Conservation (phyloP, 2,888 invertebrate genomes). For the Eurytoma adleriae region DNA sequence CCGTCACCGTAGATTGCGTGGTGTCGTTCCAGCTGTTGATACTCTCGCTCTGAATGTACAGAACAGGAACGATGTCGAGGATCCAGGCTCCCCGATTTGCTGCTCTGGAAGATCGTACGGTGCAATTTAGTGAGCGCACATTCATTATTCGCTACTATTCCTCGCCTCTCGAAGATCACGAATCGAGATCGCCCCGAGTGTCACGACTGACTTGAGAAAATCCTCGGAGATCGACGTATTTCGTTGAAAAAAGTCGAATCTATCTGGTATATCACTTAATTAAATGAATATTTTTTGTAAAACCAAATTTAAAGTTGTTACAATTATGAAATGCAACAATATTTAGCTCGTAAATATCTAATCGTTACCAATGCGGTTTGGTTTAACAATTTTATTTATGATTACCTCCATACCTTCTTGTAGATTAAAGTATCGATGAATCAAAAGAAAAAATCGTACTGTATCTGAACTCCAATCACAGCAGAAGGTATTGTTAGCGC, state of each 20-base stretch:
- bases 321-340: slow-evolving; percentile 15
- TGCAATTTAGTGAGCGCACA: no score
- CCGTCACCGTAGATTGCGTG: slow-evolving; percentile 34
- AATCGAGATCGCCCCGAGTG: neutral
- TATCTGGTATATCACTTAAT: no score
- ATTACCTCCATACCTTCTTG: no score
- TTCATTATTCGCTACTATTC: no score
- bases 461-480: slow-evolving; percentile 44
- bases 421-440: neutral
- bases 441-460: slow-evolving; percentile 29
- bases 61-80: slow-evolving; percentile 44
- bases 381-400: no score
- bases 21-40: slow-evolving; percentile 20
- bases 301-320: slow-evolving; percentile 19
- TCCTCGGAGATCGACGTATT: no score
- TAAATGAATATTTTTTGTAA: no score
- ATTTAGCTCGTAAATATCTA: neutral
- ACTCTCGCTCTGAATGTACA: slow-evolving; percentile 20
- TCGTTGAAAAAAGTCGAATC: no score
- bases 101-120: slow-evolving; percentile 23
- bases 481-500: slow-evolving; percentile 27
- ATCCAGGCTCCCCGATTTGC: slow-evolving; percentile 18
- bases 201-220: no score
- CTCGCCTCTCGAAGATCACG: neutral
- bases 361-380: neutral